Conservation (phyloP, 2,113 vertebrate genomes). For the Paramormyrops kingsleyae region DNA sequence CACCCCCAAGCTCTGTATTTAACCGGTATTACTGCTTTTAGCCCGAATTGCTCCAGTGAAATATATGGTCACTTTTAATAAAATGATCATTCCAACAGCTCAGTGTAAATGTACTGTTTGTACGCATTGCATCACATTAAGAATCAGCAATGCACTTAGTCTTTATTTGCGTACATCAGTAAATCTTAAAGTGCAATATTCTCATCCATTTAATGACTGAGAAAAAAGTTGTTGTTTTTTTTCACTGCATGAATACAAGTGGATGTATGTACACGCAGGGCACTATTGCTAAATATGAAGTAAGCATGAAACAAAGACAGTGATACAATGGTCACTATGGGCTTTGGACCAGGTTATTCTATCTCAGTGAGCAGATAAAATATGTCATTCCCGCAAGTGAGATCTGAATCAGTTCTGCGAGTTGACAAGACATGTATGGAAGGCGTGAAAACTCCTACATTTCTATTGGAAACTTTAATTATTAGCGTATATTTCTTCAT, state of each 20-base stretch:
- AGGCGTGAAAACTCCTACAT: not conserved
- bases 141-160: not conserved
- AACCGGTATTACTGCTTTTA: not conserved
- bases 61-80: not conserved
- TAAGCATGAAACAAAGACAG: not conserved
- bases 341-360: not conserved
- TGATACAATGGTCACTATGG: not conserved
- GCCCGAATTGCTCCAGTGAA: not conserved
- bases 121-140: not conserved
- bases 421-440: not conserved
- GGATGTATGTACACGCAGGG: not conserved
- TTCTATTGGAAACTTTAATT: not conserved
- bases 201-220: not conserved
- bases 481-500: not conserved
- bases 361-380: not conserved
- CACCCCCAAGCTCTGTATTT: not conserved
- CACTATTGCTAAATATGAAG: not conserved
- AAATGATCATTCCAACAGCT: not conserved
- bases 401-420: not conserved
- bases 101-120: not conserved
- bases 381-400: not conserved
- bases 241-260: constrained; percentile 9
- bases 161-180: not conserved
- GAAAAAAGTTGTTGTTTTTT: not conserved
- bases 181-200: not conserved